These are phyloP conservation scores for Alloscopus bannaensis DNA, from an alignment of 2,888 invertebrate genomes.

Conservation along the genomic window DNA sequence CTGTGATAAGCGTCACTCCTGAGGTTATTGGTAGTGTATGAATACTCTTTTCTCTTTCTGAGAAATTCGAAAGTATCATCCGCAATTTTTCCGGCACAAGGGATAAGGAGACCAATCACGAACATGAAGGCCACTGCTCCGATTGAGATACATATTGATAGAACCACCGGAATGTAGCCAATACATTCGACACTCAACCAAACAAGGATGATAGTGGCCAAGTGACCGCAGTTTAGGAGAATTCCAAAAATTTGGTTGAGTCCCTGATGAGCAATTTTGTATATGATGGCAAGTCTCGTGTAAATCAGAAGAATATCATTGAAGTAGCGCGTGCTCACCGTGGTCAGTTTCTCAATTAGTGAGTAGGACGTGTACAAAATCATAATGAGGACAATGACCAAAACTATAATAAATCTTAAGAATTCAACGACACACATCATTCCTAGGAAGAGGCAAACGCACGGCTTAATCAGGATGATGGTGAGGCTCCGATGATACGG, in stretches of 20 bases:
- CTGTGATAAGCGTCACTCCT: neutral
- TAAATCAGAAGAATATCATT: neutral
- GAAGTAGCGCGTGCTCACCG: too few relatives aligned
- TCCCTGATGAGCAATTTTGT: neutral
- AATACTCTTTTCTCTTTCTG: neutral
- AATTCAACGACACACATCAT: neutral
- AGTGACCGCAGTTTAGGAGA: neutral
- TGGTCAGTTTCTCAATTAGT: neutral
- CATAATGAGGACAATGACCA: neutral
- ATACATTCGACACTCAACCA: conserved; percentile 5
- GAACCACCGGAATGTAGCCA: neutral
- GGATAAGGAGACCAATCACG: neutral
- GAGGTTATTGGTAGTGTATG: neutral
- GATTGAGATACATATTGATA: neutral
- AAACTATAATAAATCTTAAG: neutral
- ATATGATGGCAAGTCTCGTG: neutral
- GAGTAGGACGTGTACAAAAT: neutral
- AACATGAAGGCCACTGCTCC: neutral
- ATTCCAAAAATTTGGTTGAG: neutral
- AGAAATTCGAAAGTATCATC: neutral
- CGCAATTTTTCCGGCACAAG: neutral
- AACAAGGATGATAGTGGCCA: neutral
- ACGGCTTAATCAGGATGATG: neutral
- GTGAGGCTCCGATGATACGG: neutral
- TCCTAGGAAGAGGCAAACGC: neutral